These are phyloP conservation scores for Terrapene triunguis DNA, from an alignment of 2,113 vertebrate genomes.

Conservation along the genomic window DNA sequence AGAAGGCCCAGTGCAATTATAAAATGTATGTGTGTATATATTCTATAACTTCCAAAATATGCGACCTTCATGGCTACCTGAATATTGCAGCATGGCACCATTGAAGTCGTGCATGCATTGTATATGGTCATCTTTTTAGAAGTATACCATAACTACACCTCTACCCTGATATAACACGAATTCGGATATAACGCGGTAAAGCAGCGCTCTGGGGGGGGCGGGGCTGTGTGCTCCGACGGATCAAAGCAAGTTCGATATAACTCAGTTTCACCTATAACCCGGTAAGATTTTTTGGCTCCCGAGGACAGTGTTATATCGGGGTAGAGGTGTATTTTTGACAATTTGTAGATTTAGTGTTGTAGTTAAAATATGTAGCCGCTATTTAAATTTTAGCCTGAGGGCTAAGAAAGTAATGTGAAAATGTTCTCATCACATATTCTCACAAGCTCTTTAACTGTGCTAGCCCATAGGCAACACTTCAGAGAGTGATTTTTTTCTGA, in stretches of 20 bases:
- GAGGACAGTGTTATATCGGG: no score
- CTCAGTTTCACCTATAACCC: no score
- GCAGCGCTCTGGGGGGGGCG: no score
- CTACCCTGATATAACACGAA: no score
- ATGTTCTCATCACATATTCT: neutral
- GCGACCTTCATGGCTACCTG: neutral
- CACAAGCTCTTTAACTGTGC: neutral
- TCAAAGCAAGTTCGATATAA: no score
- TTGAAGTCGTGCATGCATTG: neutral
- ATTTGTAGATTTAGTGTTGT: neutral
- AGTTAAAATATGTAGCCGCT: neutral
- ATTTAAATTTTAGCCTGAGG: neutral
- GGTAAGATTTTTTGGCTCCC: no score
- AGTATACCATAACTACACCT: neutral
- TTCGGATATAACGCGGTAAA: no score
- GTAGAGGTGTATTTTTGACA: neutral
- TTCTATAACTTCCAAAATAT: slow-evolving; percentile 11
- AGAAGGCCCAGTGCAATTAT: neutral
- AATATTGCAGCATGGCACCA: neutral
- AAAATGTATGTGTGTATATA: neutral
- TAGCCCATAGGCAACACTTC: neutral
- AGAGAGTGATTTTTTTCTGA: neutral
- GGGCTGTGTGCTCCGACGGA: no score
- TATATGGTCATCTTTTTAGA: neutral
- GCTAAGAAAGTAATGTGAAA: neutral